Percentiles rank a stretch among this genome's conserved stretches.
Conservation (phyloP, 1,140 invertebrate genomes). For the Ips typographus region DNA sequence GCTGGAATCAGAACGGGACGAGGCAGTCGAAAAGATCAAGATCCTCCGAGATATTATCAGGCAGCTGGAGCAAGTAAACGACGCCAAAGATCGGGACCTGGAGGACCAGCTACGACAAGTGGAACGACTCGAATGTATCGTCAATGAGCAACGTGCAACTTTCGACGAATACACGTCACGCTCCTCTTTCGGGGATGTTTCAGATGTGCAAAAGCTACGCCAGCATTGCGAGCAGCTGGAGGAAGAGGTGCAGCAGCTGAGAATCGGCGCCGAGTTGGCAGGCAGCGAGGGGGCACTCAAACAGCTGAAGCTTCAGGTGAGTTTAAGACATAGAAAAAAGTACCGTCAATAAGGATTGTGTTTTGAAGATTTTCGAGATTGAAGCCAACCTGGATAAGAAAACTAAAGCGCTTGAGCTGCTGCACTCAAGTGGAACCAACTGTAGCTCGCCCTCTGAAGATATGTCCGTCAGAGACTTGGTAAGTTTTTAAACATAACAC, state of each 20-base stretch:
- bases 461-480: slow-evolving; percentile 69
- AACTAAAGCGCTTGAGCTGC: slow-evolving; percentile 67
- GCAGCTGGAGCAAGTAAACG: slow-evolving; percentile 71
- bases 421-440: slow-evolving; percentile 63
- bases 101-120: slow-evolving; percentile 50
- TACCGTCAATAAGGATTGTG: slow-evolving; percentile 10
- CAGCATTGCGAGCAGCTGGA: slow-evolving; percentile 58
- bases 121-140: slow-evolving; percentile 49
- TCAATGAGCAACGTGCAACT: slow-evolving; percentile 56
- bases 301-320: slow-evolving; percentile 55
- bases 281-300: slow-evolving; percentile 57
- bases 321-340: background rate
- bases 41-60: slow-evolving; percentile 73
- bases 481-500: slow-evolving; percentile 44
- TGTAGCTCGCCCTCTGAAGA: slow-evolving; percentile 76
- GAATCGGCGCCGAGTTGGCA: slow-evolving; percentile 58
- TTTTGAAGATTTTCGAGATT: slow-evolving; percentile 59
- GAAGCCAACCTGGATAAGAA: slow-evolving; percentile 63
- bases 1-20: slow-evolving; percentile 66
- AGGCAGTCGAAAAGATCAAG: slow-evolving; percentile 69
- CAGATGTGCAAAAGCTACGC: slow-evolving; percentile 55
- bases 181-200: slow-evolving; percentile 50
- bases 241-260: slow-evolving; percentile 60
- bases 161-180: slow-evolving; percentile 12
- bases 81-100: slow-evolving; percentile 56